Conservation (phyloP, 2,797 vertebrate species). For the Lagorchestes hirsutus region DNA sequence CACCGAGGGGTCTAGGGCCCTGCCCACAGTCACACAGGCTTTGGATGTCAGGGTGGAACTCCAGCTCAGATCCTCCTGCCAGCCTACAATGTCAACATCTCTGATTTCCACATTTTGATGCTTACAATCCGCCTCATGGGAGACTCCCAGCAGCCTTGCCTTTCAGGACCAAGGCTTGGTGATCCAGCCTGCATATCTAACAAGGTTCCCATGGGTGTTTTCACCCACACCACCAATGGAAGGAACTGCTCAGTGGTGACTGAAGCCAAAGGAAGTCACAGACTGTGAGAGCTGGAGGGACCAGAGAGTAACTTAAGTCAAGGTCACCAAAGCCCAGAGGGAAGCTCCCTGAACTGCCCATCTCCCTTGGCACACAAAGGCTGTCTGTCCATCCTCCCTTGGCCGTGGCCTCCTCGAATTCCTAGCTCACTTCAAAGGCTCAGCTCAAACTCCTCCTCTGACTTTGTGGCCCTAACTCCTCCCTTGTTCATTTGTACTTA, state of each 20-base stretch:
- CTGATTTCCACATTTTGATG: neutral
- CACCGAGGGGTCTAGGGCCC: too few species aligned
- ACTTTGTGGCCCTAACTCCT: neutral
- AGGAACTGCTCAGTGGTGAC: neutral
- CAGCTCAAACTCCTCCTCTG: neutral
- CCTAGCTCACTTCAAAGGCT: neutral
- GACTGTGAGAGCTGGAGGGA: neutral
- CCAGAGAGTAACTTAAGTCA: neutral
- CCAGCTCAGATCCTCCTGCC: too few species aligned
- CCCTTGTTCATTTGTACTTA: neutral
- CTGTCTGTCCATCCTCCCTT: too few species aligned
- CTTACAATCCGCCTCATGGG: accelerated
- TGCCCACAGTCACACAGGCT: too few species aligned
- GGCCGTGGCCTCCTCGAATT: too few species aligned
- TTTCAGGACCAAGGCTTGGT: neutral
- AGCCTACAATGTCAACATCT: too few species aligned
- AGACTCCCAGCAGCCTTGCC: neutral
- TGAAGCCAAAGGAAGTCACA: neutral
- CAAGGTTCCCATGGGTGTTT: neutral
- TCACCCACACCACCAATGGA: neutral
- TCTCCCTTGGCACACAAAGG: neutral
- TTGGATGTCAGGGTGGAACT: too few species aligned
- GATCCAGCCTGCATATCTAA: neutral
- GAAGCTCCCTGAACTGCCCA: neutral
- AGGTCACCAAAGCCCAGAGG: neutral